Conservation (phyloP, 2,888 invertebrate genomes). For the Yponomeuta sedellus region DNA sequence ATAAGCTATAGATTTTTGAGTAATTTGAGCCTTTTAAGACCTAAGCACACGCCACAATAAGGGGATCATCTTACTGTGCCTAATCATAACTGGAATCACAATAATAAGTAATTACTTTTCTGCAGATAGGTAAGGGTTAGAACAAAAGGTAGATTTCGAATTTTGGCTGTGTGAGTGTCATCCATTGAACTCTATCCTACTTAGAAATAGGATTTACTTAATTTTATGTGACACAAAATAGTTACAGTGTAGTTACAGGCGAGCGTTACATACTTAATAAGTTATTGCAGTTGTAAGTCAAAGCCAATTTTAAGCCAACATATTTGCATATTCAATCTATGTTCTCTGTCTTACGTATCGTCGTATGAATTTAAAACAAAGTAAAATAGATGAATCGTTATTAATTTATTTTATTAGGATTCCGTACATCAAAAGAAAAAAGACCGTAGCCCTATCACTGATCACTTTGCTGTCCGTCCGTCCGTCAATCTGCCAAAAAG, state of each 20-base stretch:
- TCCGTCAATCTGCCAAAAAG: no score
- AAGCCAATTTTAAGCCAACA: no score
- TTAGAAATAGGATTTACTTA: background rate
- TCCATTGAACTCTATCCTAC: constrained; percentile 19
- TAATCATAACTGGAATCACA: constrained; percentile 7
- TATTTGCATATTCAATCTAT: no score
- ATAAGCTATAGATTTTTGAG: no score
- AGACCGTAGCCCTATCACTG: no score
- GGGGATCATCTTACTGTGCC: constrained; percentile 18
- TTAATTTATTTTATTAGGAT: no score
- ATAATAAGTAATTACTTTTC: constrained; percentile 10
- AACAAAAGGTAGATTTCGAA: background rate
- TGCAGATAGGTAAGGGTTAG: constrained; percentile 14
- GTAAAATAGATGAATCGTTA: no score
- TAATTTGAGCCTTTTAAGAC: background rate
- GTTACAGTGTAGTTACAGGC: background rate
- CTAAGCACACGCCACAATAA: background rate
- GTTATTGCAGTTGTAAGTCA: background rate
- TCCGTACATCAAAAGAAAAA: no score
- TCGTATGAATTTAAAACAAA: no score
- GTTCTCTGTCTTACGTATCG: no score
- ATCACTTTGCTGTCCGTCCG: no score
- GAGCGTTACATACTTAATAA: background rate
- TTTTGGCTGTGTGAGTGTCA: constrained; percentile 41
- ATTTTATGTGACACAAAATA: background rate